Base-by-base conservation (phyloP, 1,140 invertebrate species). In the Melanaphis sacchari region DNA sequence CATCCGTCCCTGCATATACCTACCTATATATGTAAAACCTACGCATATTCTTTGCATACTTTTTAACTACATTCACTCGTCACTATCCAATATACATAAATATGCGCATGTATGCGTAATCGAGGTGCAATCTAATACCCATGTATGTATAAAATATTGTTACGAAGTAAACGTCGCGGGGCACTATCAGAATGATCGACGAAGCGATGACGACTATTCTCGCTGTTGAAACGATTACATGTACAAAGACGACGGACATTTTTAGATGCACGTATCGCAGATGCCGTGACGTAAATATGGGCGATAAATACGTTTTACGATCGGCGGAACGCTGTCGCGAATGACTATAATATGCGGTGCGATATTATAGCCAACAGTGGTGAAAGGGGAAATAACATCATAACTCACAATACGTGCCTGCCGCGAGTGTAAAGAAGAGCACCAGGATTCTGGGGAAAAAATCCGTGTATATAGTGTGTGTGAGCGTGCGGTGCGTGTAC, bases 321-420 rank as follows among this genome's bases (percentile, higher is more conserved):
- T 82, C 76, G 36, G 76, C 76, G 76, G 76, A 18, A 81, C 76
- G 76, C 76, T 82, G 36, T 38, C 36, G 36, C 82, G 82, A 15
- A 87, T 26, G 84, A 21, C 31, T n/a, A 24, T 18, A 43, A 38
- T 36, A 36, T 11, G 84, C 41, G 26, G 43, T 43, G 7, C 40
- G 84, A 26, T 9, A 1, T 21, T 46, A 52, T 89, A 38, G 87
- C 87, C 85, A n/a, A 21, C 87, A 52, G 46, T 49, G 87, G 87
- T 89, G 87, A 89, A 89, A 89, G 87, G 87, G 87, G 87, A 89
- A 52, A 89, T 38, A 89, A 36, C 85, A 49, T n/a, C 85, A 88
- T 88, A 88, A 88, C 22, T 31, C 84, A 43, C 43, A 87, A 21
- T 31, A 1, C 85, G 43, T 87, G 40, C 26, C 40, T 2, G 84